Evolutionary conservation across 2,113 vertebrate species (phyloP).

Genomic region (pig (Sus scrofa)): DNA sequence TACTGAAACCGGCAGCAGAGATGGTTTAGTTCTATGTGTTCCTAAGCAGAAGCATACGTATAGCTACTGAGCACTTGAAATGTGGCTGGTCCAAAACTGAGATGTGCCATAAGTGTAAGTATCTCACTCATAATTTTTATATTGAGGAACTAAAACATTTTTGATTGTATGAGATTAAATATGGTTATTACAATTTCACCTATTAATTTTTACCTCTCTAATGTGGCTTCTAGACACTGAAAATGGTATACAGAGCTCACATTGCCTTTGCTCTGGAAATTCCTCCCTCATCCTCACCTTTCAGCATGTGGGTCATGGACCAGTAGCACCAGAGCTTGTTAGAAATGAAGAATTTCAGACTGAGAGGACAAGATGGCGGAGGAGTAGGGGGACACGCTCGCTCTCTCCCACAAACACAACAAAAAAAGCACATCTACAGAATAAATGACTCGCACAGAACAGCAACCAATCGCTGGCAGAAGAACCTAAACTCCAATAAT

Average conservation of each 20-base stretch:
- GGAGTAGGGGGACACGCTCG: too few species aligned
- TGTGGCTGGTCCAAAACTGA: background rate
- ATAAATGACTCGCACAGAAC: too few species aligned
- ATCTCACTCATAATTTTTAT: background rate
- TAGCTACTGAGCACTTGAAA: background rate
- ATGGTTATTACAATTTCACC: background rate
- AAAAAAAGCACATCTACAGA: too few species aligned
- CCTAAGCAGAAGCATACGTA: background rate
- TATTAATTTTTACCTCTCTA: background rate
- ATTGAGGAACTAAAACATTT: background rate
- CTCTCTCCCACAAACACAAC: too few species aligned
- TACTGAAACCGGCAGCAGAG: fast-evolving
- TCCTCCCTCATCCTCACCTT: background rate
- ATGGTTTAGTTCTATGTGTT: background rate
- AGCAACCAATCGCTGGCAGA: too few species aligned
- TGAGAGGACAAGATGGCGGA: too few species aligned
- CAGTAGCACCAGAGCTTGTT: background rate
- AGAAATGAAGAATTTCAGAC: background rate
- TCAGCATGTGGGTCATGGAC: too few species aligned
- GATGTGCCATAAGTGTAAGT: background rate
- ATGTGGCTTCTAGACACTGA: background rate
- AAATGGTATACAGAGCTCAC: background rate
- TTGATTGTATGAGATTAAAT: background rate
- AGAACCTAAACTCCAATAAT: too few species aligned
- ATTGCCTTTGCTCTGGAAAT: background rate